These are phyloP conservation scores for Coelopa pilipes DNA, from an alignment of 2,888 invertebrate species.

Conservation along the genomic window DNA sequence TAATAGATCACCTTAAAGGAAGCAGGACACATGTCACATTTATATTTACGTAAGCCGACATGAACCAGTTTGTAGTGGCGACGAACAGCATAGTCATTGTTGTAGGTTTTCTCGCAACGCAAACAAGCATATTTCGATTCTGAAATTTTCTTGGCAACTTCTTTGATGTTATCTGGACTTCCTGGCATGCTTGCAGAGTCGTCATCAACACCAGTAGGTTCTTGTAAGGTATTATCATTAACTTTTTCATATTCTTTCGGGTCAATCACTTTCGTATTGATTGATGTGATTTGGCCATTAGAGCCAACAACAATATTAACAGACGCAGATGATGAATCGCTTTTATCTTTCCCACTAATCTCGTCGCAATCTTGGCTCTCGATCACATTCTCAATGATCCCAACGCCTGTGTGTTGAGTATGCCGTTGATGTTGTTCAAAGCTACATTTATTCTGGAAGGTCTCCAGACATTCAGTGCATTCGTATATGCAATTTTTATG, in stretches of 20 bases:
- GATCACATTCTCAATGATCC: constrained; percentile 59
- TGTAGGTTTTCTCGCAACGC: constrained; percentile 80
- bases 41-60: constrained; percentile 74
- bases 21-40: constrained; percentile 70
- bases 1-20: constrained; percentile 48
- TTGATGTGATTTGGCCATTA: constrained; percentile 35
- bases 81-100: constrained; percentile 77
- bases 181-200: neutral
- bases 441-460: constrained; percentile 68
- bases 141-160: neutral
- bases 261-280: constrained; percentile 11
- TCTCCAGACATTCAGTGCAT: constrained; percentile 69
- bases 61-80: constrained; percentile 81
- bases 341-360: neutral
- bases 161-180: neutral
- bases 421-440: constrained; percentile 72
- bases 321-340: neutral
- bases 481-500: constrained; percentile 74
- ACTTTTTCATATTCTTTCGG: neutral
- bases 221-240: neutral
- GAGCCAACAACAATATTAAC: constrained; percentile 35
- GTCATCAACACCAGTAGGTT: neutral
- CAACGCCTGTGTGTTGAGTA: constrained; percentile 70
- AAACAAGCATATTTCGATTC: constrained; percentile 77
- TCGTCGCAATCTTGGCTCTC: neutral